Conservation (phyloP, 1,140 invertebrate species). For the Saccostrea glomerata region DNA sequence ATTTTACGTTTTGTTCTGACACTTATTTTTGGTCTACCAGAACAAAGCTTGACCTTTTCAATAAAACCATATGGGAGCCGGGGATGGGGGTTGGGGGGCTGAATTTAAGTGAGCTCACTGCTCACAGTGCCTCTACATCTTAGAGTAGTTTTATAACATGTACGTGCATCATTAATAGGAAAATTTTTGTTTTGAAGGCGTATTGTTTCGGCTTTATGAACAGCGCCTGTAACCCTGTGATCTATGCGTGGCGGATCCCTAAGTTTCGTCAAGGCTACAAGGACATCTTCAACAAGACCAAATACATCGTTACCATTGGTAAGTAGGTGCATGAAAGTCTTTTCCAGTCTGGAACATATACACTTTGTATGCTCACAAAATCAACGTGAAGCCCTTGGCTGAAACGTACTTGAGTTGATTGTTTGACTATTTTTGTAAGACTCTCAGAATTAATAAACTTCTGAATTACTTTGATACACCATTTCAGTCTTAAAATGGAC, state of each 20-base stretch:
- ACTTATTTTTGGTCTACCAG: no score
- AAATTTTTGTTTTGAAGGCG: conserved; percentile 65
- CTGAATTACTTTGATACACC: not conserved
- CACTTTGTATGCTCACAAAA: not conserved
- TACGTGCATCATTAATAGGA: not conserved
- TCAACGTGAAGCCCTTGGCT: not conserved
- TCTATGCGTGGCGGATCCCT: conserved; percentile 79
- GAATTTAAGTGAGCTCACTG: no score
- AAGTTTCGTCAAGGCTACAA: conserved; percentile 79
- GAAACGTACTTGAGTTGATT: not conserved
- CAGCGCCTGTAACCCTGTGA: conserved; percentile 79
- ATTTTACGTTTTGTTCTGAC: no score
- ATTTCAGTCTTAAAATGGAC: not conserved
- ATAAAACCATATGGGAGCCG: no score
- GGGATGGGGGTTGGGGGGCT: no score
- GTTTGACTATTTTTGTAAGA: not conserved
- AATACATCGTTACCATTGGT: conserved; percentile 1
- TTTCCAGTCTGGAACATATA: not conserved
- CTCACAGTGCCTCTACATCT: no score
- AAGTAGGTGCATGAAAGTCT: not conserved
- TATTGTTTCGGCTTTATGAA: conserved; percentile 79
- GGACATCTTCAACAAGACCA: conserved; percentile 70
- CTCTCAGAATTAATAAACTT: not conserved
- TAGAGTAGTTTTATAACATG: not conserved
- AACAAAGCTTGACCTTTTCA: no score